Evolutionary conservation across 2,797 vertebrate genomes (phyloP), one percentile per base, ranked within the genome.

Genomic region (Poecilia velifera): DNA sequence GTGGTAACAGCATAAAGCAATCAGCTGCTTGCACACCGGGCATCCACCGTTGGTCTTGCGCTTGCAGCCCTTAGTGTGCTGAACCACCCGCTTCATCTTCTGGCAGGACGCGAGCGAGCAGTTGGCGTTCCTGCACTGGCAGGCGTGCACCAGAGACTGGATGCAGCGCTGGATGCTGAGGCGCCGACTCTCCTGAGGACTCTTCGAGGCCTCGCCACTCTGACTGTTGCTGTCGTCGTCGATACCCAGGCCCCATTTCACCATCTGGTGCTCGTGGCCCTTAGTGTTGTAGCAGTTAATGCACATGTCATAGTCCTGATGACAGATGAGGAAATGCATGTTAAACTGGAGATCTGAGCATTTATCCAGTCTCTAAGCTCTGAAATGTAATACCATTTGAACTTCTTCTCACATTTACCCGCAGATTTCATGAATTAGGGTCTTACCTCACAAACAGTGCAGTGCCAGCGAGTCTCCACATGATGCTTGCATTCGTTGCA

Each of bases 401-500:
- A 14, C 55, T 31, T 59, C n/a, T 12, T 12, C 9, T 55, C 25
- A 1, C 53, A n/a, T 55, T 55, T n/a, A 55, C 8, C 53, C 25
- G 1, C 51, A 55, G 25, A 55, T 14, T 53, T 53, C 51, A 25
- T n/a, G 25, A 55, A n/a, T 55, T 55, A 8, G 25, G 20, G 72
- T 28, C 96, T 81, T 91, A 99, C 98, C 97, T 99, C 98, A 0
- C 98, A 99, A 62, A 99, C 97, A 0, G 98, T 99, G 93, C 98
- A 99, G 82, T 99, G 98, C 97, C 97, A 99, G 90, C 98, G 96
- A 0, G 98, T 99, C 93, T 99, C 98, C 77, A 99, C 98, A 0
- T 99, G 98, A 91, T 99, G 97, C 82, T 99, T 99, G 96, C 98
- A 99, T 94, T 99, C 98, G 0, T 99, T 99, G 96, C 98, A 99